Evolutionary conservation across 2,113 vertebrate genomes (phyloP).

Genomic region (Psephotus haematonotus): DNA sequence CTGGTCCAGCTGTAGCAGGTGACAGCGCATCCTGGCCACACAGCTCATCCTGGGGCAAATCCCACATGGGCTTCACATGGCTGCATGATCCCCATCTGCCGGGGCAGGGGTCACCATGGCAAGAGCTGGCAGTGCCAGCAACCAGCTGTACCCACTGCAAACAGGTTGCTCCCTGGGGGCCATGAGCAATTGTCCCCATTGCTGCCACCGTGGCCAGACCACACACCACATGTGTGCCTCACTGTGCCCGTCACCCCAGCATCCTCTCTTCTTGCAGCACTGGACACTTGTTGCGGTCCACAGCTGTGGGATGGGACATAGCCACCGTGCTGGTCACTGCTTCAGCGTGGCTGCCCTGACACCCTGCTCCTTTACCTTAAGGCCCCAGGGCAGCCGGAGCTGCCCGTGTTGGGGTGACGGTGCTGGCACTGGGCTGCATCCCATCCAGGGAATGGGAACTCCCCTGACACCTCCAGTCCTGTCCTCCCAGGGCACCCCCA

Average conservation of each 20-base stretch:
- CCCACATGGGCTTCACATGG: neutral
- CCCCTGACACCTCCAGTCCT: neutral
- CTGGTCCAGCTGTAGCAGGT: neutral
- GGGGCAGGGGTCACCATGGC: accelerated
- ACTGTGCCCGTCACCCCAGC: accelerated
- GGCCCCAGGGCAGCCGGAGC: neutral
- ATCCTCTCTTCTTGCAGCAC: neutral
- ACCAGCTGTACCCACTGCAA: neutral
- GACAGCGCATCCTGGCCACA: neutral
- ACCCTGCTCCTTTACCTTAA: accelerated
- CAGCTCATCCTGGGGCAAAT: neutral
- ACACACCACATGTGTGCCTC: accelerated
- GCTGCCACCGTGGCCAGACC: neutral
- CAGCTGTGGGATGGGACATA: neutral
- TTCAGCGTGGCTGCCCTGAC: neutral
- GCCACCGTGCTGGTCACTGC: neutral
- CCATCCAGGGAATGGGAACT: accelerated
- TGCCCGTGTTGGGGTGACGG: neutral
- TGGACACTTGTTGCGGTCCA: accelerated
- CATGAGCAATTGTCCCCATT: neutral
- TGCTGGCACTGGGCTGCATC: neutral
- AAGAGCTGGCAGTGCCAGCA: neutral
- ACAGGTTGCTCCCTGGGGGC: neutral
- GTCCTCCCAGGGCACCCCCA: neutral
- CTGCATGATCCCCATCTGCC: accelerated